Percentiles rank a stretch among this genome's conserved stretches.
Conservation (phyloP, 2,888 invertebrate genomes). For the Diarsia mendica region DNA sequence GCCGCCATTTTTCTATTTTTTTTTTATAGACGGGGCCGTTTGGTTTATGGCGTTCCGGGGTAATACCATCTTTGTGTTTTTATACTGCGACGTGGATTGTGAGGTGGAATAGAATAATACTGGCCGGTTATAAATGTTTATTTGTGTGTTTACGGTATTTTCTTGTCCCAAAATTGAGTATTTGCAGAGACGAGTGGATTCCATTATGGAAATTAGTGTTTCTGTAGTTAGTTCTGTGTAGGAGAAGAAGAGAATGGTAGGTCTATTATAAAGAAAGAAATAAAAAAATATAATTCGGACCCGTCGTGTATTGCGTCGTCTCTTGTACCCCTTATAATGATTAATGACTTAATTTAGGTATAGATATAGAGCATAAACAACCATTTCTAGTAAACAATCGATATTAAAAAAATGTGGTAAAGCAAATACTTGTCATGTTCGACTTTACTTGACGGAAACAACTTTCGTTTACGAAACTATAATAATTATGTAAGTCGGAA, state of each 20-base stretch:
- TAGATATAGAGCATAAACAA: background rate
- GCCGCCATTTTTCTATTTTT: slow-evolving; percentile 77
- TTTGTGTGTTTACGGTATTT: slow-evolving; percentile 3
- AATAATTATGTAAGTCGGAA: slow-evolving; percentile 19
- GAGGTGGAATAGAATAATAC: slow-evolving; percentile 21
- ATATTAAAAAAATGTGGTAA: too few relatives aligned
- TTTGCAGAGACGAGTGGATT: background rate
- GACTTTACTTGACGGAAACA: slow-evolving; percentile 3
- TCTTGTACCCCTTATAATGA: too few relatives aligned
- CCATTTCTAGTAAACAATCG: background rate
- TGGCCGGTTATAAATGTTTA: slow-evolving; percentile 5
- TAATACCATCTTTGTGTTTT: slow-evolving; percentile 67
- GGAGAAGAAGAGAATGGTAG: background rate
- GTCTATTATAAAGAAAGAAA: too few relatives aligned
- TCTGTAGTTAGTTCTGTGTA: background rate
- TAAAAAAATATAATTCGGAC: too few relatives aligned
- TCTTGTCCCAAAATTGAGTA: background rate
- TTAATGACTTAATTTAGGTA: background rate
- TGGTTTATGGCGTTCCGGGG: slow-evolving; percentile 74
- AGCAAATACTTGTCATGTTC: background rate
- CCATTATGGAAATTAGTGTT: background rate
- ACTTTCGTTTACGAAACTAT: background rate
- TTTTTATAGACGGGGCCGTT: slow-evolving; percentile 72
- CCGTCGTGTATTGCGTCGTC: too few relatives aligned
- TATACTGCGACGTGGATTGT: slow-evolving; percentile 34